phyloP scores from a whole-genome alignment of 2,797 vertebrate genomes.

The Mergus octosetaceus region DNA sequence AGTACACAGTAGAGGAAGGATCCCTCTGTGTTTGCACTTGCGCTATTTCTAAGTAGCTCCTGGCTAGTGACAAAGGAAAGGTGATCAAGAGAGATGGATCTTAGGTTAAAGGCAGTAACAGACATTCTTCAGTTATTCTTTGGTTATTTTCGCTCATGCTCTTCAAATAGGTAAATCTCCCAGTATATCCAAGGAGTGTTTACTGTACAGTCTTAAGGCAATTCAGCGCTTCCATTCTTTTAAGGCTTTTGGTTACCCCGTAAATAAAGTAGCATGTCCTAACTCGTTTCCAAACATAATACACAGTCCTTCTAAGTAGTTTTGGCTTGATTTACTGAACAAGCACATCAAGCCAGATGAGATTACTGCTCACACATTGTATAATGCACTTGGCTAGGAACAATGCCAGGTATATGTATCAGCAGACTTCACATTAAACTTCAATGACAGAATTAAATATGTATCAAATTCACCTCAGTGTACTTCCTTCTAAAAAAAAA shows the following conservation, averaged over 20 bases:
- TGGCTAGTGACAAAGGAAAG: not conserved
- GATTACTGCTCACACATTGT: not conserved
- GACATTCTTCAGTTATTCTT: not conserved
- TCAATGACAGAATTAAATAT: not conserved
- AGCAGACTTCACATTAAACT: not conserved
- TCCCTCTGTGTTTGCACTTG: not conserved
- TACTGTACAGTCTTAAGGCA: not conserved
- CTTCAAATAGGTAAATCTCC: not conserved
- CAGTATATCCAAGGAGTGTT: not conserved
- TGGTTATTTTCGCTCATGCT: not conserved
- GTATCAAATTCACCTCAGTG: not conserved
- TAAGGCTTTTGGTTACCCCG: not conserved
- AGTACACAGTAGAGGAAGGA: not conserved
- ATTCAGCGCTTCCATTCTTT: not conserved
- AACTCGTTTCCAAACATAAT: not conserved
- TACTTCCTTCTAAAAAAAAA: not conserved
- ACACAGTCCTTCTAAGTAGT: not conserved
- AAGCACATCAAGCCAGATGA: not conserved
- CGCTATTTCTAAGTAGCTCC: not conserved
- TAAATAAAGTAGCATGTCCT: not conserved
- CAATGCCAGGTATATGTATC: not conserved
- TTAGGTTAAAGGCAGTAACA: not conserved
- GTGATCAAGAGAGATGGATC: not conserved
- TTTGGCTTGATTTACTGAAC: slow-evolving; percentile 12
- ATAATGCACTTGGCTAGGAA: not conserved